Evolutionary conservation across 2,797 vertebrate genomes (phyloP), one percentile per base, ranked within the genome.

Genomic region (Octomys mimax): DNA sequence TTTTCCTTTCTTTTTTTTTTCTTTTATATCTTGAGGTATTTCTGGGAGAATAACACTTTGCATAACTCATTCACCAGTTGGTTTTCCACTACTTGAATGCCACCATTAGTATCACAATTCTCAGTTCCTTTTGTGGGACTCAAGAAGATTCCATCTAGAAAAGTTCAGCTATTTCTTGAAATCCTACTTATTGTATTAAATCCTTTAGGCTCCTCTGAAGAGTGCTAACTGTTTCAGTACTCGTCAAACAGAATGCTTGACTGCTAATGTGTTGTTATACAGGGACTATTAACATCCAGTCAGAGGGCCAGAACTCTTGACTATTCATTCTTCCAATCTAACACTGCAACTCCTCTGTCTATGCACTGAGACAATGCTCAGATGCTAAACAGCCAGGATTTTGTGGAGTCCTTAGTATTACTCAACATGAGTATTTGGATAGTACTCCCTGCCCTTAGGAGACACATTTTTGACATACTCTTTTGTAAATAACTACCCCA

Each of bases 11-110:
- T n/a, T n/a, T n/a, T 78, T 93, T 81, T 49, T 79, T 36, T 93
- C 70, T 81, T 87, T 36, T 22, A 81, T 52, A 94, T 95, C 82
- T 96, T 87, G 31, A 89, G n/a, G 42, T 22, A 87, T 84, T 39
- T 91, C 77, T 89, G 46, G n/a, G 12, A 87, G 57, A 91, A 91
- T 79, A 95, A 91, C 2, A 80, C 86, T 83, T 93, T 91, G 24
- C 95, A 94, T 81, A 95, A 95, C 54, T 87, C 80, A 93, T 93
- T 92, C 42, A 92, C 33, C 52, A 94, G 33, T 79, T 96, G 85
- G 16, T 96, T 66, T 91, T 95, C 70, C 42, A 84, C 28, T 87
- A 66, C 7, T 70, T 2, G 70, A 92, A 92, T 89, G 36, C 24
- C 54, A 86, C 36, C 46, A 64, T 78, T 93, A 87, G 8, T 92